Evolutionary conservation across 2,113 vertebrate genomes (phyloP), one percentile per base, ranked within the genome.

Genomic region (Recurvirostra avosetta): DNA sequence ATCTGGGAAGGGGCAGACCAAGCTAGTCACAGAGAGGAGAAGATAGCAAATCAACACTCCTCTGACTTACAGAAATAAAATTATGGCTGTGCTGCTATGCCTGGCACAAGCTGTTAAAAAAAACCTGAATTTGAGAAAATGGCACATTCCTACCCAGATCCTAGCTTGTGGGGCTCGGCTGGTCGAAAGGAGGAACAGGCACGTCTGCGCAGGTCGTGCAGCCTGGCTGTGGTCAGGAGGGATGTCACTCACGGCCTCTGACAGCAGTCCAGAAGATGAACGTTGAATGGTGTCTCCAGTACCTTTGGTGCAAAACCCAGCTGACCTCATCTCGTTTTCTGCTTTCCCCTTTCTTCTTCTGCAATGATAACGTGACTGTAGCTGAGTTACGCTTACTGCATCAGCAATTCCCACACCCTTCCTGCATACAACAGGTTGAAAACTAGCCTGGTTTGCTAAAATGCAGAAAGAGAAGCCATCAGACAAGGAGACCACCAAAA

Each of bases 171-270:
- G 5, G 8, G 34, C 72, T 67, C 14, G 6, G 47, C 15, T 40
- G 2, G 26, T 34, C 4, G 1, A 6, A 82, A 41, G 85, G 59
- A 34, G 36, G 72, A 59, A 8, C 36, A 34, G 25, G 20, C 5
- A 38, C 15, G 36, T 43, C 43, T 1, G 0, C 15, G 36, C 26
- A 61, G 30, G n/a, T 75, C 2, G 0, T 15, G 17, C 58, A 85
- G 86, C 25, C 27, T 26, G 49, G 79, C 72, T 49, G 6, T 15
- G 41, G n/a, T 45, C 32, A 25, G 68, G 38, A 52, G 47, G 38
- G 34, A 7, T 41, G 52, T 68, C 56, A 9, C 58, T 26, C 21
- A 27, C 3, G 4, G 40, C 38, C 34, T 29, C 45, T 5, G 49
- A n/a, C 59, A 38, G 40, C 32, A 29, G 17, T 30, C 40, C 40